Base-by-base conservation (phyloP, 2,888 invertebrate genomes). In the Cryptops parisi region DNA sequence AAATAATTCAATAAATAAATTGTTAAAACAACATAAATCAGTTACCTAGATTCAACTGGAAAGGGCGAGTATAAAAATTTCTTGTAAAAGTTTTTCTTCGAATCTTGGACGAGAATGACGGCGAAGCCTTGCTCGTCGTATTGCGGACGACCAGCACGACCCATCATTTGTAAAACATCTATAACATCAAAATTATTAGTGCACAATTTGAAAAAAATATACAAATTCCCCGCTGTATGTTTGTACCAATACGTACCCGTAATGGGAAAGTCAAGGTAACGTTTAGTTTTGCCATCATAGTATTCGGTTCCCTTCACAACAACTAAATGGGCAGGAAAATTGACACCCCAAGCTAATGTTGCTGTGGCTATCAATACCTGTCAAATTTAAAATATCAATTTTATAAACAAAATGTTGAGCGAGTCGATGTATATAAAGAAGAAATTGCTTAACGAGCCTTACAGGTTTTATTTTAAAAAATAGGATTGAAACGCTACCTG, bases 141-240 rank as follows among this genome's bases (percentile, higher is more conserved):
- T 74, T 99, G 88, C 0, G 98, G 98, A 52, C 98, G 76, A 0
- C 98, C 98, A 54, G 98, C 98, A 54, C 98, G 77, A 1, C 98
- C 98, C 84, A 98, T 97, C 98, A 99, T 99, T 72, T 99, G 98
- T 54, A 99, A 74, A 0, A 99, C 96, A 72, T 98, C 97, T 74
- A 60, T 5, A 64, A 47, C 17, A 39, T 4, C 43, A 54, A 17
- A 45, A 22, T 19, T 17, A 41, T 15, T 21, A 22, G n/a, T 5
- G 19, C 43, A 41, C 6, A n/a, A 6, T 12, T 17, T 21, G 9
- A n/a, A n/a, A n/a, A n/a, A n/a, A n/a, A n/a, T n/a, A n/a, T n/a
- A n/a, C n/a, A n/a, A n/a, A n/a, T n/a, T n/a, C n/a, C n/a, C n/a
- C n/a, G n/a, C n/a, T n/a, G n/a, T n/a, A n/a, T n/a, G n/a, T n/a